Base-by-base conservation (phyloP, 1,140 invertebrate genomes). In the Eciton burchellii region DNA sequence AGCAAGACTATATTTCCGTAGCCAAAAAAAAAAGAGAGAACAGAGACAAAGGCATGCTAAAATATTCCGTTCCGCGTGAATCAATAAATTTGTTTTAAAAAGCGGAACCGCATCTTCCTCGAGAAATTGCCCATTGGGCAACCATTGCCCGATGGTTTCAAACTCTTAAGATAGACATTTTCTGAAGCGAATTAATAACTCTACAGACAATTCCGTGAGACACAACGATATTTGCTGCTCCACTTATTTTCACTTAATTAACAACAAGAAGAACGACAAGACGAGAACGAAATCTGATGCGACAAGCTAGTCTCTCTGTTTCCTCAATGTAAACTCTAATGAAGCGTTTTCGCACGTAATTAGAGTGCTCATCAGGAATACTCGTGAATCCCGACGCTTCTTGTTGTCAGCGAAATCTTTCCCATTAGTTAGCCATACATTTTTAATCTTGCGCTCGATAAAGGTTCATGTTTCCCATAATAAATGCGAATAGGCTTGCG, bases 61-160 rank as follows among this genome's bases (percentile, higher is more conserved):
- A 66, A 77, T 77, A 47, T 12, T 60, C 24, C 16, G 19, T 57
- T n/a, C 16, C 29, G n/a, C 29, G 35, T 1, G 19, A 1, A 54
- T 62, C 26, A 54, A 54, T n/a, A 11, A 54, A 74, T 63, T 6
- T 35, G 66, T 47, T 77, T 77, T 29, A 43, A 68, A 41, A 56
- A 19, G 59, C 63, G 35, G 63, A 68, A 68, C 8, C 26, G n/a
- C 1, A 29, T 74, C 29, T 47, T 14, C 3, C 54, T 43, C 21
- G 29, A 41, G 14, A 29, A 41, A 54, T 49, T n/a, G n/a, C 14
- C 9, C 24, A 14, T 16, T 2, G 16, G 45, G n/a, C n/a, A n/a
- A n/a, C n/a, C n/a, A n/a, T n/a, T n/a, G n/a, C n/a, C n/a, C 16
- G 21, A 29, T 59, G 14, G 26, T 73, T 16, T 60, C 41, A 29